A percentile compares a stretch with the other conserved stretches of the same genome.
These are phyloP conservation scores for Microtus oregoni DNA, from an alignment of 2,113 vertebrate species.

Conservation along the genomic window DNA sequence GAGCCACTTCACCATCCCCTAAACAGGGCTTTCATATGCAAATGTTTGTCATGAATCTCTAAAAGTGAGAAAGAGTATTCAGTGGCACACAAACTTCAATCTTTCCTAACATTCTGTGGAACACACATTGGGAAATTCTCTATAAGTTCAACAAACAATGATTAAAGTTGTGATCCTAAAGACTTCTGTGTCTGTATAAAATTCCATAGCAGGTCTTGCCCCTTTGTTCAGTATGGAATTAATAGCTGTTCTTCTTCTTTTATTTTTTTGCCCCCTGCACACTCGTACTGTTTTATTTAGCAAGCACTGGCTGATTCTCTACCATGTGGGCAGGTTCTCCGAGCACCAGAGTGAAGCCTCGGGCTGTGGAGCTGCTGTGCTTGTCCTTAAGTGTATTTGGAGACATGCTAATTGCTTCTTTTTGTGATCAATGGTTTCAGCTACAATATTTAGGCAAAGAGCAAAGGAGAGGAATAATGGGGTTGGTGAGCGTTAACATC, in stretches of 20 bases:
- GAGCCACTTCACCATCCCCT: background rate
- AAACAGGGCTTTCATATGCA: background rate
- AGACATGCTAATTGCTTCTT: conserved; percentile 63
- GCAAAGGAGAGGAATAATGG: conserved; percentile 72
- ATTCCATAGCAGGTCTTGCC: background rate
- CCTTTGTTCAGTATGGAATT: conserved; percentile 43
- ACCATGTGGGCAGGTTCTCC: background rate
- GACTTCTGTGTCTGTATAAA: conserved; percentile 15
- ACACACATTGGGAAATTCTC: background rate
- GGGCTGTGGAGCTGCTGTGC: background rate
- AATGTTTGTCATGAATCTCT: background rate
- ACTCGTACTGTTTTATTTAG: conserved; percentile 32
- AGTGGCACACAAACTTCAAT: background rate
- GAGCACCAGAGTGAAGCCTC: background rate
- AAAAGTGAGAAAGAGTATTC: background rate
- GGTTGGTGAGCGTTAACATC: conserved; percentile 34
- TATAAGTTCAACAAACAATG: conserved; percentile 56
- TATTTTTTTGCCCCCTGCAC: background rate
- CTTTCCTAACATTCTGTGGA: conserved; percentile 30
- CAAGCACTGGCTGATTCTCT: conserved; percentile 39
- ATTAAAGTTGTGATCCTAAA: conserved; percentile 63
- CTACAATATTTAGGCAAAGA: conserved; percentile 77
- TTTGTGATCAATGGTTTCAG: conserved; percentile 80
- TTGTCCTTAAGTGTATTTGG: conserved; percentile 59
- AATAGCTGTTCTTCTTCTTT: background rate